These are phyloP conservation scores for Drosophila parabipectinata DNA, from an alignment of 1,140 invertebrate genomes.

Conservation along the genomic window DNA sequence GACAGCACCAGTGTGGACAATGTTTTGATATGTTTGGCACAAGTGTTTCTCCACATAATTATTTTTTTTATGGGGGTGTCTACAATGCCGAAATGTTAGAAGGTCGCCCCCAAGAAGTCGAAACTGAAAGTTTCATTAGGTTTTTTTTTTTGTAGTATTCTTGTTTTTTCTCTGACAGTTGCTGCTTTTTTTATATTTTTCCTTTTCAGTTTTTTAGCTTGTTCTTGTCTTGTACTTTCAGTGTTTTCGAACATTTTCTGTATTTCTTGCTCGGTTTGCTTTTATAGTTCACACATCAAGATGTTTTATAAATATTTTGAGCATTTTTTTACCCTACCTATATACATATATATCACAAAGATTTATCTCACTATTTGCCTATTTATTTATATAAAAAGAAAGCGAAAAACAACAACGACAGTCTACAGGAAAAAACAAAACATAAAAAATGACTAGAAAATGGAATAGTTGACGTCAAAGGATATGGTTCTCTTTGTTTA, in stretches of 20 bases:
- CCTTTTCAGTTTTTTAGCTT: slow-evolving; percentile 34
- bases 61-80: slow-evolving; percentile 42
- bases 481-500: slow-evolving; percentile 49
- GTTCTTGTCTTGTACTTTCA: slow-evolving; percentile 40
- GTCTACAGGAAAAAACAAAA: slow-evolving; percentile 46
- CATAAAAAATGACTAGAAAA: slow-evolving; percentile 20
- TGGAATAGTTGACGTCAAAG: slow-evolving; percentile 56
- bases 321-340: slow-evolving; percentile 6
- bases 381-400: slow-evolving; percentile 38
- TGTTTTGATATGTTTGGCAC: slow-evolving; percentile 70
- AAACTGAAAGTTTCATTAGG: slow-evolving; percentile 41
- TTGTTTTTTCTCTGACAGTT: slow-evolving; percentile 34
- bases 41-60: slow-evolving; percentile 55
- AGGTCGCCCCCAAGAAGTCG: slow-evolving; percentile 9
- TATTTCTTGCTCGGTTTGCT: slow-evolving; percentile 13
- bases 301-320: slow-evolving; percentile 55
- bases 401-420: not conserved
- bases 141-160: slow-evolving; percentile 17
- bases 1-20: slow-evolving; percentile 64
- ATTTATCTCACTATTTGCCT: slow-evolving; percentile 52
- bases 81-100: slow-evolving; percentile 48
- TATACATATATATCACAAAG: slow-evolving; percentile 31
- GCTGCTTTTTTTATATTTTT: not conserved
- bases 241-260: slow-evolving; percentile 32
- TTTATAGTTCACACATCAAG: slow-evolving; percentile 56